Conservation (phyloP, 1,140 invertebrate species). For the Bacillus rossius region DNA sequence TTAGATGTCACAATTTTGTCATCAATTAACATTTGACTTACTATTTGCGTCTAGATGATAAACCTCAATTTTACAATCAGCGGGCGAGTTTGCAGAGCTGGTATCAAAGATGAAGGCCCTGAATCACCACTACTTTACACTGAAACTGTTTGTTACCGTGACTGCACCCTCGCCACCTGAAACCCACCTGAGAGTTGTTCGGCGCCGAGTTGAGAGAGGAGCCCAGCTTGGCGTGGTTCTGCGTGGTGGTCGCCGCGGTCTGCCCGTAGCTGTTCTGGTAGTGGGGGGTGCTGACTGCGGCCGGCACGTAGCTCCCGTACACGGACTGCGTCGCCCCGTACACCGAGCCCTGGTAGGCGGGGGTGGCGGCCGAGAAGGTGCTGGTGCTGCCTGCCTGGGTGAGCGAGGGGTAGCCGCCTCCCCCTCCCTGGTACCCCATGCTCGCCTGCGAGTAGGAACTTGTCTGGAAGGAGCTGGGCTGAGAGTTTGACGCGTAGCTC, state of each 20-base stretch:
- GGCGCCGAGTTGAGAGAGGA: conserved; percentile 10
- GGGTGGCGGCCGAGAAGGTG: not conserved
- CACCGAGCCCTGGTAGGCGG: conserved; percentile 9
- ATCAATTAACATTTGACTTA: too few species aligned
- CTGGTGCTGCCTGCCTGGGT: conserved; percentile 11
- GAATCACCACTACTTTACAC: too few species aligned
- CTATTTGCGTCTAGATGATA: too few species aligned
- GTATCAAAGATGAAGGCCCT: too few species aligned
- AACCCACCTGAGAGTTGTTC: conserved; percentile 17
- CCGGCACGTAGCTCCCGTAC: conserved; percentile 12
- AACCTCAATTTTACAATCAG: too few species aligned
- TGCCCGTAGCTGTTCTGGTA: conserved; percentile 18
- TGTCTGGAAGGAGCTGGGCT: not conserved
- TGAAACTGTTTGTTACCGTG: too few species aligned
- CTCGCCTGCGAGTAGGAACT: conserved; percentile 12
- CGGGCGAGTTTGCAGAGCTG: too few species aligned
- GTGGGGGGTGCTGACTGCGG: conserved; percentile 9
- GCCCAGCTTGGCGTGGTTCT: conserved; percentile 14
- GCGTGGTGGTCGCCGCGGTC: conserved; percentile 1
- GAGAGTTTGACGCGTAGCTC: conserved; percentile 7
- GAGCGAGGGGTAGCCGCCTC: conserved; percentile 14
- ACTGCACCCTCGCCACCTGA: too few species aligned
- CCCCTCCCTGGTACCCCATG: conserved; percentile 9
- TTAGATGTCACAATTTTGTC: too few species aligned
- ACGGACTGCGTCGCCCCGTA: conserved; percentile 9